Evolutionary conservation across 37 sponge, comb jelly and placozoan genomes (phyloP).

Genomic region (Mnemiopsis leidyi): DNA sequence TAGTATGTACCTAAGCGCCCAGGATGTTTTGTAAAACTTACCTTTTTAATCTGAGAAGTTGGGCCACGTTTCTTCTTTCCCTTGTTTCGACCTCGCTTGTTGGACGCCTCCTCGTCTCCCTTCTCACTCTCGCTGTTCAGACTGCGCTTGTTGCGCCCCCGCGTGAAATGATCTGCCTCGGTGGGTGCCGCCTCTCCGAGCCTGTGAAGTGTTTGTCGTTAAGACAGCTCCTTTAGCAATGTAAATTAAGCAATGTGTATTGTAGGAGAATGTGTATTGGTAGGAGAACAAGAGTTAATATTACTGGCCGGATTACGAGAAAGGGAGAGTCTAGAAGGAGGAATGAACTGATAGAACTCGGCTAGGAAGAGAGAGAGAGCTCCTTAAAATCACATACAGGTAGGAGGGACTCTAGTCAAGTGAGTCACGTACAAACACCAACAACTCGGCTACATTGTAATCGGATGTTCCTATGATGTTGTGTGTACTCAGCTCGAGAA

Average conservation of each 20-base stretch:
- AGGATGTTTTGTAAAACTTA: not conserved
- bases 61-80: constrained; percentile 40
- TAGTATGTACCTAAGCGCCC: too few species aligned
- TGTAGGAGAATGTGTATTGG: not conserved
- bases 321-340: not conserved
- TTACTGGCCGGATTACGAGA: not conserved
- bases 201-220: not conserved
- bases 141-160: constrained; percentile 48
- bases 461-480: too few species aligned
- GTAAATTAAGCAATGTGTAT: not conserved
- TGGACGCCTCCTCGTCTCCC: constrained; percentile 39
- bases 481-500: too few species aligned
- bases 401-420: too few species aligned
- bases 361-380: too few species aligned
- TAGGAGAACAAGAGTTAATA: not conserved
- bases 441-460: too few species aligned
- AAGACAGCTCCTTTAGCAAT: too few species aligned
- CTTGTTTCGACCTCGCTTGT: constrained; percentile 10
- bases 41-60: constrained; percentile 1
- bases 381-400: too few species aligned
- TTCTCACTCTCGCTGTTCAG: constrained; percentile 59
- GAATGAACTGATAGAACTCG: not conserved
- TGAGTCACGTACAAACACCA: too few species aligned
- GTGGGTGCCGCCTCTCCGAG: not conserved
- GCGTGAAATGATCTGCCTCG: constrained; percentile 44